These are phyloP conservation scores for Gambusia holbrooki DNA, from an alignment of 2,113 vertebrate species.

Conservation along the genomic window DNA sequence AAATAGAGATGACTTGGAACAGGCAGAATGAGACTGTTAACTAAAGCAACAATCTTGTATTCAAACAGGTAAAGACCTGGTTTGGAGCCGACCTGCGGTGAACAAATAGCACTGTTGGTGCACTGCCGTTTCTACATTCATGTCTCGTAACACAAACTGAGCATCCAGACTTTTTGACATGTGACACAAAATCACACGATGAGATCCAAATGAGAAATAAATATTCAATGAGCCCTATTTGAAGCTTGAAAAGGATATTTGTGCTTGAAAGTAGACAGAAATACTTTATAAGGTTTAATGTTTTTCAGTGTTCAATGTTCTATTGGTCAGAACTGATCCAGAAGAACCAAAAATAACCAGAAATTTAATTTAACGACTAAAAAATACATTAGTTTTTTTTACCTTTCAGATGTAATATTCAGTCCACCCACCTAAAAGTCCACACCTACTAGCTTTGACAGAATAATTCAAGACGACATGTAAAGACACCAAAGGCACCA, in stretches of 20 bases:
- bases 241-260: no score
- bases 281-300: no score
- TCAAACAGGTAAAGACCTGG: no score
- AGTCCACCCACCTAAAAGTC: not conserved
- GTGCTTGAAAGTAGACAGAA: no score
- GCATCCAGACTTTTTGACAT: no score
- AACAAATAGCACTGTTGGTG: no score
- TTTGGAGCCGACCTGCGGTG: not conserved
- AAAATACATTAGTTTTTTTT: not conserved
- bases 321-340: not conserved
- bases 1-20: no score
- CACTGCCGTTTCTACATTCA: no score
- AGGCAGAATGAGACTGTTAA: not conserved
- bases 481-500: conserved; percentile 49
- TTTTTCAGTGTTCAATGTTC: not conserved
- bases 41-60: not conserved
- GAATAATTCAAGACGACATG: conserved; percentile 48
- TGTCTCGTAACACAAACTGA: no score
- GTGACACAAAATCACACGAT: not conserved
- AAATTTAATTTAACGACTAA: not conserved
- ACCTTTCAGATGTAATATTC: not conserved
- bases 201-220: not conserved
- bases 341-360: not conserved
- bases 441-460: conserved; percentile 4
- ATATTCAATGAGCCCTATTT: no score